Base-by-base conservation (phyloP, 2,888 invertebrate genomes). In the Himalopsyche anomala region DNA sequence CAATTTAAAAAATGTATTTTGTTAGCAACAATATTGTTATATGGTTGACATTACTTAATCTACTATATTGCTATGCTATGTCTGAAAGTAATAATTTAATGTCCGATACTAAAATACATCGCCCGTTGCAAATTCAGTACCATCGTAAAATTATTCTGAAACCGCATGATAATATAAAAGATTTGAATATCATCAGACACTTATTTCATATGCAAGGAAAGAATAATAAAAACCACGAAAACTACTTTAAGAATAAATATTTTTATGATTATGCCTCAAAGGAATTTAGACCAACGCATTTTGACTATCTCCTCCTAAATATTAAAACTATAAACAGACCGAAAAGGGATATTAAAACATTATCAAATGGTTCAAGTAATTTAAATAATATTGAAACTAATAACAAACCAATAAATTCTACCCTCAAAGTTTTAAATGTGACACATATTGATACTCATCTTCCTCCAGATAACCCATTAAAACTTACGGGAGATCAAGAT, bases 41-140 rank as follows among this genome's bases (percentile, higher is more conserved):
- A n/a, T 84, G 84, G 84, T 45, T 81, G 45, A 51, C 81, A 17
- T 84, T 62, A 45, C 6, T 79, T 36, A 81, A 84, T 81, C 38
- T 51, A 36, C 62, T 84, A 12, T 84, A 38, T 38, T 84, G 62
- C 38, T 84, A 62, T 81, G 84, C 62, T 5, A 45, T 45, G 36
- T 62, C 45, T 81, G 81, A 81, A 38, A 15, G 38, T 81, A 15
- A 81, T 38, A 84, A 81, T 69, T 84, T 84, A 17, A 84, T 69
- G 45, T 51, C 45, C 0, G 62, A 28, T 81, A 62, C 81, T 4
- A 56, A 84, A 84, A 84, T 84, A 84, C 84, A 69, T 55, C 80
- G 38, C 11, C 62, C 62, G 4, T 28, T 62, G 4, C 62, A 62
- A 28, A 28, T 62, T n/a, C 62, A 62, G 19, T 62, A 9, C 15